phyloP scores from a whole-genome alignment of 2,888 invertebrate genomes.

The Drosophila austrosaltans region DNA sequence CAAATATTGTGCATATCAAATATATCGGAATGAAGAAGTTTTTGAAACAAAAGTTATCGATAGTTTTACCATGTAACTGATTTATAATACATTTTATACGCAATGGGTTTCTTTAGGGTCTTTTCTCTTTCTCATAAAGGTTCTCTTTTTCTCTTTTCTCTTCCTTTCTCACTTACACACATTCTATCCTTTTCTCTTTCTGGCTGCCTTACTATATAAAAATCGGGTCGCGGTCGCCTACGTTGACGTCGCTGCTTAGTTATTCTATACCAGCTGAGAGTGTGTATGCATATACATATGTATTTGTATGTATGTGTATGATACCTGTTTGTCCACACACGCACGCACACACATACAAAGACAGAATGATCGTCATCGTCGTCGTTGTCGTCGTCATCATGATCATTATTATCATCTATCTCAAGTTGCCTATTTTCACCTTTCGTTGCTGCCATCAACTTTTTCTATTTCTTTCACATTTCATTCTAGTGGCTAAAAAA shows the following conservation, averaged over 20 bases:
- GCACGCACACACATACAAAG: constrained; percentile 23
- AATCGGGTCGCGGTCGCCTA: constrained; percentile 61
- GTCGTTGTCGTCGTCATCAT: constrained; percentile 16
- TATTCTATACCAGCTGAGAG: constrained; percentile 57
- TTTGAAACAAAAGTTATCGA: background rate
- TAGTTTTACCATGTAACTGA: constrained; percentile 10
- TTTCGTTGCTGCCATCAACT: constrained; percentile 60
- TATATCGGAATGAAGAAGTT: background rate
- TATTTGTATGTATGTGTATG: constrained; percentile 29
- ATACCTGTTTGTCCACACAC: constrained; percentile 31
- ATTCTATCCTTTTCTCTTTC: constrained; percentile 13
- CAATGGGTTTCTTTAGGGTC: constrained; percentile 31
- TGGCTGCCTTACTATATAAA: constrained; percentile 31
- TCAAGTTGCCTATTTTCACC: constrained; percentile 68
- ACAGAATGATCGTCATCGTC: constrained; percentile 14
- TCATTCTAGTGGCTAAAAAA: constrained; percentile 19
- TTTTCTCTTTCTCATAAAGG: constrained; percentile 17
- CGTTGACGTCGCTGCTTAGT: constrained; percentile 58
- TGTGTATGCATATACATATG: constrained; percentile 31
- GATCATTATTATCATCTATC: constrained; percentile 47
- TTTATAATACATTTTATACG: constrained; percentile 29
- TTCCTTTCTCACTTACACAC: background rate
- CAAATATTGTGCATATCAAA: background rate
- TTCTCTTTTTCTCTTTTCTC: constrained; percentile 11
- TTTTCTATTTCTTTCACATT: constrained; percentile 29